Percentiles rank a stretch among this genome's conserved stretches.
These are phyloP conservation scores for Syritta pipiens DNA, from an alignment of 2,888 invertebrate species.

Conservation along the genomic window DNA sequence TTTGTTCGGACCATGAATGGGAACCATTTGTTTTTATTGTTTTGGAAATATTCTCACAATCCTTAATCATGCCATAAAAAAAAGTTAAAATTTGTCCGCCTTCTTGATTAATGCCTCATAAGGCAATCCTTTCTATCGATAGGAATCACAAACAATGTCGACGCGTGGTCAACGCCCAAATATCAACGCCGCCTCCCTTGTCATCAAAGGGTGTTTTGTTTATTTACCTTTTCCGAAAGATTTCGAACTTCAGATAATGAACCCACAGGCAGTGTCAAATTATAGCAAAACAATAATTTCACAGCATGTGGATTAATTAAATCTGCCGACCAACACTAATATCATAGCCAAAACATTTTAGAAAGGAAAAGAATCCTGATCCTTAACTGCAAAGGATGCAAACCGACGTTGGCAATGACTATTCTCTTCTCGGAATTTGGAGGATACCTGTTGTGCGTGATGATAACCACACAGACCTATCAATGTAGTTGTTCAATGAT, in stretches of 20 bases:
- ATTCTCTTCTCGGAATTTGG: slow-evolving; percentile 3
- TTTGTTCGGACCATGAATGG: too few species aligned
- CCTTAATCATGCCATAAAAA: too few species aligned
- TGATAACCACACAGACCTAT: neutral
- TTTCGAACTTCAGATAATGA: slow-evolving; percentile 15
- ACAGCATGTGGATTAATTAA: slow-evolving; percentile 59
- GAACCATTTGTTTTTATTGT: too few species aligned
- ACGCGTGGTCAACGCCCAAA: slow-evolving; percentile 32
- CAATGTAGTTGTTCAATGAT: slow-evolving; percentile 50
- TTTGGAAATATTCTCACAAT: too few species aligned
- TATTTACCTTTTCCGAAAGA: slow-evolving; percentile 47
- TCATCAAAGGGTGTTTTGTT: slow-evolving; percentile 58
- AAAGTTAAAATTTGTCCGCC: neutral
- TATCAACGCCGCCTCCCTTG: slow-evolving; percentile 8
- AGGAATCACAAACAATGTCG: slow-evolving; percentile 1
- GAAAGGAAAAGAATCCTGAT: slow-evolving; percentile 14
- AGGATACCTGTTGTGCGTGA: slow-evolving; percentile 19
- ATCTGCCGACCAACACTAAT: slow-evolving; percentile 16
- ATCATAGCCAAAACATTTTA: neutral
- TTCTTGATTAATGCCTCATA: neutral
- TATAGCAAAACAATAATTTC: slow-evolving; percentile 47
- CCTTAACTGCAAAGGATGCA: slow-evolving; percentile 34
- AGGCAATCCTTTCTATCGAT: slow-evolving; percentile 16
- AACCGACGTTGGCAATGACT: neutral
- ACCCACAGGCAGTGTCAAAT: slow-evolving; percentile 3